These are phyloP conservation scores for Ophion costatus DNA, from an alignment of 2,888 invertebrate genomes.

Conservation along the genomic window DNA sequence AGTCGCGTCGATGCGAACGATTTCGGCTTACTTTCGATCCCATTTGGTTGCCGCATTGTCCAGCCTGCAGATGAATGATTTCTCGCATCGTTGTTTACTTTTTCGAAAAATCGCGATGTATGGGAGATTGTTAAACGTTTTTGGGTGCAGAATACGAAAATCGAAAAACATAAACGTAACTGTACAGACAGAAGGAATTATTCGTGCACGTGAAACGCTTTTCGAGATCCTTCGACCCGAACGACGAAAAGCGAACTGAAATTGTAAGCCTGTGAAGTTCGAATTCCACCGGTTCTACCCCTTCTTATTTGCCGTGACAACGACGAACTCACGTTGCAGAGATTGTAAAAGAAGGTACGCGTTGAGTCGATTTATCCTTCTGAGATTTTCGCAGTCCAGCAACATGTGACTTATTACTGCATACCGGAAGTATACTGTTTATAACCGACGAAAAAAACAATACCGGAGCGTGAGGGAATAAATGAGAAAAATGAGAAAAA, in stretches of 20 bases:
- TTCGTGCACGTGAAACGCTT: background rate
- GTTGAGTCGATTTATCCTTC: too few relatives aligned
- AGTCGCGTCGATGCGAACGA: background rate
- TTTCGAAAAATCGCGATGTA: background rate
- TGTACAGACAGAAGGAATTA: too few relatives aligned
- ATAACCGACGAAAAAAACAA: too few relatives aligned
- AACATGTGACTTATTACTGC: too few relatives aligned
- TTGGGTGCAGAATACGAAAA: background rate
- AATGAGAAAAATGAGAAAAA: too few relatives aligned
- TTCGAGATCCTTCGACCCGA: background rate
- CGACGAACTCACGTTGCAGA: background rate
- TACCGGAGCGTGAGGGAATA: too few relatives aligned
- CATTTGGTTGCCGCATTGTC: constrained; percentile 87
- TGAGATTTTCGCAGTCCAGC: too few relatives aligned
- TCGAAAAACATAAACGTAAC: too few relatives aligned
- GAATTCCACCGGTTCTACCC: background rate
- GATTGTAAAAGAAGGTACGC: too few relatives aligned
- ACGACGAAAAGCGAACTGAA: background rate
- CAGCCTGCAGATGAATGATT: constrained; percentile 86
- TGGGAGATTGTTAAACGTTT: background rate
- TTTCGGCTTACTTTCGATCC: constrained; percentile 83
- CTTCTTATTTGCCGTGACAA: background rate
- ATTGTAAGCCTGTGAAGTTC: background rate
- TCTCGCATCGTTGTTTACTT: constrained; percentile 84
- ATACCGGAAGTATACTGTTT: too few relatives aligned